phyloP scores from a whole-genome alignment of 2,888 invertebrate genomes.

The Netelia fuscicornis region DNA sequence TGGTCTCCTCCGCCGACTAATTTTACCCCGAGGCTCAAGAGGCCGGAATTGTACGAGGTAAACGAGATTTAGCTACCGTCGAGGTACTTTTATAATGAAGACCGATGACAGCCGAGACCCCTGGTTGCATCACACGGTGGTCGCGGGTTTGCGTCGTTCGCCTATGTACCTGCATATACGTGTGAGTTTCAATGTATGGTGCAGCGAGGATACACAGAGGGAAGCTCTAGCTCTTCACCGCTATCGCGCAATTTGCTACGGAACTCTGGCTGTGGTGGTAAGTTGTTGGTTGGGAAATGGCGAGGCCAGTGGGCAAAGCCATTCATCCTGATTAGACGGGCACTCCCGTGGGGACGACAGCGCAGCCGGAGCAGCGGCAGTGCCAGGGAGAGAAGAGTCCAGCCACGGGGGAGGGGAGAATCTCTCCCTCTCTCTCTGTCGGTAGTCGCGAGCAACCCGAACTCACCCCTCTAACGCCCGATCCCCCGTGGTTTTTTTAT shows the following conservation, averaged over 20 bases:
- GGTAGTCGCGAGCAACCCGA: slow-evolving; percentile 48
- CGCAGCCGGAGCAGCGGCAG: slow-evolving; percentile 55
- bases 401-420: slow-evolving; percentile 69
- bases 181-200: too few relatives aligned
- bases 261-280: slow-evolving; percentile 60
- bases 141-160: slow-evolving; percentile 32
- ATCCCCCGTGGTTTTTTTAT: background rate
- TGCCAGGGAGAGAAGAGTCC: slow-evolving; percentile 65
- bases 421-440: slow-evolving; percentile 36
- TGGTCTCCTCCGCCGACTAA: slow-evolving; percentile 51
- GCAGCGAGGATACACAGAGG: too few relatives aligned
- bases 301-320: slow-evolving; percentile 77
- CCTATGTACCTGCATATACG: background rate
- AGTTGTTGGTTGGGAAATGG: slow-evolving; percentile 78
- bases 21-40: slow-evolving; percentile 66
- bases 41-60: slow-evolving; percentile 71
- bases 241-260: slow-evolving; percentile 52
- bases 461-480: slow-evolving; percentile 38
- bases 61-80: slow-evolving; percentile 77
- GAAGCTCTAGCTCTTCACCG: background rate
- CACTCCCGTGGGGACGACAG: slow-evolving; percentile 78
- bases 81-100: slow-evolving; percentile 81
- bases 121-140: slow-evolving; percentile 61
- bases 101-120: slow-evolving; percentile 79
- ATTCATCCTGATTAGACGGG: slow-evolving; percentile 83